Percentiles rank a stretch among this genome's conserved stretches.
phyloP scores from a whole-genome alignment of 2,797 vertebrate species.

The Oreonectes daqikongensis region DNA sequence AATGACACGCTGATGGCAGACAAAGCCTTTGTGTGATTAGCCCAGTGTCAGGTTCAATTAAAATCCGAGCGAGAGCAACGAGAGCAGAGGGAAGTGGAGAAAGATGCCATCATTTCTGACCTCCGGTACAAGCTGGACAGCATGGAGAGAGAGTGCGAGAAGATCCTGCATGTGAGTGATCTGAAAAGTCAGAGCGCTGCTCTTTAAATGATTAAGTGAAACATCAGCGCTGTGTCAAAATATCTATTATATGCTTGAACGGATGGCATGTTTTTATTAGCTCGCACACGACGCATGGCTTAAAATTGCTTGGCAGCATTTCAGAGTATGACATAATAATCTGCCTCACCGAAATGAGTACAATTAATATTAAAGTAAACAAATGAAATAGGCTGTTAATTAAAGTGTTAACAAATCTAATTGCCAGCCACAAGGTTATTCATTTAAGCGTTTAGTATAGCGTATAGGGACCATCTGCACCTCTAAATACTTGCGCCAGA shows the following conservation, averaged over 20 bases:
- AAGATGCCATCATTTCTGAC: constrained; percentile 68
- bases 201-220: constrained; percentile 17
- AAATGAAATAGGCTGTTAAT: constrained; percentile 15
- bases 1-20: constrained; percentile 9
- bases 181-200: neutral
- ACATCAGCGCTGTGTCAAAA: neutral
- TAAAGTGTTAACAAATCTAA: constrained; percentile 36
- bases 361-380: constrained; percentile 41
- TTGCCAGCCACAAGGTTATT: constrained; percentile 47
- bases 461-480: constrained; percentile 17
- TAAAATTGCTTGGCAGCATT: constrained; percentile 20
- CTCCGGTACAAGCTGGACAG: constrained; percentile 70
- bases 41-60: constrained; percentile 65
- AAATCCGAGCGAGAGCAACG: constrained; percentile 57
- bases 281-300: neutral
- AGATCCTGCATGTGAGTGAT: constrained; percentile 59
- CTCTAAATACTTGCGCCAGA: constrained; percentile 30
- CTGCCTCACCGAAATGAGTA: constrained; percentile 24
- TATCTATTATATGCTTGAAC: constrained; percentile 18
- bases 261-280: constrained; percentile 26
- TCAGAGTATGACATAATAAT: constrained; percentile 38
- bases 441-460: constrained; percentile 21
- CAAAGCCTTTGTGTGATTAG: constrained; percentile 59
- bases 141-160: constrained; percentile 77
- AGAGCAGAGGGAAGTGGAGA: constrained; percentile 63